Evolutionary conservation across 2,113 vertebrate species (phyloP).

Genomic region (Trematocara unimaculatum): DNA sequence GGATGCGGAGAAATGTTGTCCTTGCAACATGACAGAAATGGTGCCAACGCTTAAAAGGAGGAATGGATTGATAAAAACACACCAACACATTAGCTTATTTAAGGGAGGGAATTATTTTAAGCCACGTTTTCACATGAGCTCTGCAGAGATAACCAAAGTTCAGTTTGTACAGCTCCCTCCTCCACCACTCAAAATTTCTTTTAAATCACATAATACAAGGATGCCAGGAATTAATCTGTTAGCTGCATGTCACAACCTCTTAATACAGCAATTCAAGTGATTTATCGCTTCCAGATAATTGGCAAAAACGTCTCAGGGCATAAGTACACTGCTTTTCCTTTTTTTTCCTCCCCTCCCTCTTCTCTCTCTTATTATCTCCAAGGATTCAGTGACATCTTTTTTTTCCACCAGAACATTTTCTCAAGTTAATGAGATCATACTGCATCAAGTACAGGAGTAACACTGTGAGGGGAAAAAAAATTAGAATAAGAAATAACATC

Average conservation of each 20-base stretch:
- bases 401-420: slow-evolving; percentile 10
- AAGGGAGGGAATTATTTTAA: slow-evolving; percentile 38
- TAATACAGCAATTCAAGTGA: slow-evolving; percentile 31
- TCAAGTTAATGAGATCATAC: slow-evolving; percentile 46
- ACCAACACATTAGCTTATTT: slow-evolving; percentile 33
- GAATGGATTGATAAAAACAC: slow-evolving; percentile 35
- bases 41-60: slow-evolving; percentile 27
- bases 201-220: slow-evolving; percentile 26
- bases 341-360: background rate
- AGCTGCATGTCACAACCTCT: slow-evolving; percentile 47
- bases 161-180: slow-evolving; percentile 31
- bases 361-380: background rate
- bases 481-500: slow-evolving; percentile 45
- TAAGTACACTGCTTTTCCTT: background rate
- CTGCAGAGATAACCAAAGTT: slow-evolving; percentile 46
- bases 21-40: slow-evolving; percentile 37
- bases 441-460: slow-evolving; percentile 57
- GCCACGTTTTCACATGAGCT: slow-evolving; percentile 44
- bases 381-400: background rate
- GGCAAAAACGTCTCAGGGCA: slow-evolving; percentile 19
- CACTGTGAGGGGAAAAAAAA: slow-evolving; percentile 19
- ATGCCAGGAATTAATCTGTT: slow-evolving; percentile 47
- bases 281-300: slow-evolving; percentile 29
- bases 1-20: slow-evolving; percentile 31
- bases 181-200: slow-evolving; percentile 14